Evolutionary conservation across 2,888 invertebrate species (phyloP).

Genomic region (Chrysotoxum bicinctum): DNA sequence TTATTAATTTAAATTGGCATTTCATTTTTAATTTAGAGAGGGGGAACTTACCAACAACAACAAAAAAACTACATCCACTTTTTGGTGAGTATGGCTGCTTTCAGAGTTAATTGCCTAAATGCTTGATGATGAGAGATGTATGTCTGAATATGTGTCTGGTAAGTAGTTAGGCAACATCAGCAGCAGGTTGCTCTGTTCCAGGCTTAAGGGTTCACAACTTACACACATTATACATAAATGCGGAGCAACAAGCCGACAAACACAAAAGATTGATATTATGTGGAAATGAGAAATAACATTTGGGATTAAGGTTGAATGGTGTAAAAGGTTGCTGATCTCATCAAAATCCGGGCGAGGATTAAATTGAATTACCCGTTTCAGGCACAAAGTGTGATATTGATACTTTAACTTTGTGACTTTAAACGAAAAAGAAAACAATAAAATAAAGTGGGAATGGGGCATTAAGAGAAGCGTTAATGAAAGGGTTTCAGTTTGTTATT

Average conservation of each 20-base stretch:
- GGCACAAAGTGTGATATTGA: constrained; percentile 37
- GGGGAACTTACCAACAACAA: constrained; percentile 19
- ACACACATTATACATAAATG: neutral
- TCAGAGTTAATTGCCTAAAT: constrained; percentile 68
- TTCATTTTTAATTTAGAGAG: constrained; percentile 65
- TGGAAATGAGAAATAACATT: constrained; percentile 63
- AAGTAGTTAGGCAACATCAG: constrained; percentile 18
- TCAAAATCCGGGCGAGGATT: constrained; percentile 45
- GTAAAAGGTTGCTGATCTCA: constrained; percentile 68
- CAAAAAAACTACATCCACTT: constrained; percentile 11
- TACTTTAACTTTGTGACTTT: constrained; percentile 28
- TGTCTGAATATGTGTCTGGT: constrained; percentile 38
- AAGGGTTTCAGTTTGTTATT: constrained; percentile 14
- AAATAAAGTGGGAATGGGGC: neutral
- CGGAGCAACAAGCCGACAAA: constrained; percentile 48
- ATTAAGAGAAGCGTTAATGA: constrained; percentile 30
- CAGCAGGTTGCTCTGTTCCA: constrained; percentile 27
- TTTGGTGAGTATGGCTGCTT: constrained; percentile 36
- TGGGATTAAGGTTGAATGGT: constrained; percentile 62
- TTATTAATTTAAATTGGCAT: constrained; percentile 73
- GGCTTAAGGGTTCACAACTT: neutral
- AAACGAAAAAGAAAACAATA: neutral
- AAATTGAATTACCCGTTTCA: constrained; percentile 66
- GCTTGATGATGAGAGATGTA: constrained; percentile 63
- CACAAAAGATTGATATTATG: constrained; percentile 54